Conservation (phyloP, 2,797 vertebrate genomes). For the Hemibagrus guttatus region DNA sequence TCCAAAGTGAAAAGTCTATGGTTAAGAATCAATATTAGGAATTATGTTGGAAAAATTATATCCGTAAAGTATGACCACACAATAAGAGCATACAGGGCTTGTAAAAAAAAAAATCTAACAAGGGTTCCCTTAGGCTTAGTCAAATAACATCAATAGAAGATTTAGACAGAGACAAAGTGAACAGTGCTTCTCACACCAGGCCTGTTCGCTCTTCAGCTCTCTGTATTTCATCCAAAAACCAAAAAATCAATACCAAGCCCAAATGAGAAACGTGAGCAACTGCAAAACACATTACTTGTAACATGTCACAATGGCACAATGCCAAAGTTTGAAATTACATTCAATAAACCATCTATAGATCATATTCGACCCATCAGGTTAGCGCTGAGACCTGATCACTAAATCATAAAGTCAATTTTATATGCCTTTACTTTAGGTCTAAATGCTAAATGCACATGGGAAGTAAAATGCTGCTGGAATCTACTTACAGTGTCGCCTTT, state of each 20-base stretch:
- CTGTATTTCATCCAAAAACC: not conserved
- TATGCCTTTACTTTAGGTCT: not conserved
- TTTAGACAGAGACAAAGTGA: not conserved
- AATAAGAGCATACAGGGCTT: too few relatives aligned
- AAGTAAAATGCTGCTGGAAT: conserved; percentile 24
- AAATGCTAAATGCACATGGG: conserved; percentile 43
- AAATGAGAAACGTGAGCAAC: not conserved
- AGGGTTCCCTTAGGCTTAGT: not conserved
- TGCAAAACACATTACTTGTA: not conserved
- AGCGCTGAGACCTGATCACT: not conserved
- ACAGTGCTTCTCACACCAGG: not conserved
- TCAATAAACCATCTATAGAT: not conserved
- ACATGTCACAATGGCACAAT: not conserved
- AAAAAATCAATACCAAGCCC: not conserved
- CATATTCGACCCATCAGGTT: not conserved
- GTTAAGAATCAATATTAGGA: not conserved
- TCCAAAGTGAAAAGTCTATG: not conserved
- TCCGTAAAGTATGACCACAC: not conserved
- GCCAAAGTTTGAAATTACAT: not conserved
- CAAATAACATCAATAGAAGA: not conserved
- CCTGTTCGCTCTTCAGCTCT: not conserved
- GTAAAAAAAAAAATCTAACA: not conserved
- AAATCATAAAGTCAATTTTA: conserved; percentile 33
- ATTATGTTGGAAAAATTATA: not conserved
- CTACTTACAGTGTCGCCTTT: conserved; percentile 24